Conservation (phyloP, 1,140 invertebrate genomes). For the Zeugodacus cucurbitae region DNA sequence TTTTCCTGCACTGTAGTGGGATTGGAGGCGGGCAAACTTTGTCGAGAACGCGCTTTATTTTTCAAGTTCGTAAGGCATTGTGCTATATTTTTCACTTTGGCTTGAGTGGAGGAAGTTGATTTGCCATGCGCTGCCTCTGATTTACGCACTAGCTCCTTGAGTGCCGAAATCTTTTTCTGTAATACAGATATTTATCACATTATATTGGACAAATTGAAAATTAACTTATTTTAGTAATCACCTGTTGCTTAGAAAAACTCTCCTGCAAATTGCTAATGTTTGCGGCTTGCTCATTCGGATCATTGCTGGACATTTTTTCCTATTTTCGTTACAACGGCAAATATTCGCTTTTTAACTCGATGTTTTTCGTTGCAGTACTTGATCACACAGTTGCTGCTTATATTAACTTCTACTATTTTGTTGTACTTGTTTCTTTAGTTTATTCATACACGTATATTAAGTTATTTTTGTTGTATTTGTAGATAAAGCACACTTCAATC, state of each 20-base stretch:
- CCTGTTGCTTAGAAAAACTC: constrained; percentile 46
- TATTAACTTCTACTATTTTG: background rate
- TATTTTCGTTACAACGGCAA: background rate
- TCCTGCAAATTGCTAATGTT: constrained; percentile 46
- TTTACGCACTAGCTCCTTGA: constrained; percentile 50
- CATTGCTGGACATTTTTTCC: constrained; percentile 45
- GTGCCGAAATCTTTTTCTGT: constrained; percentile 50
- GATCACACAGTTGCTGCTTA: background rate
- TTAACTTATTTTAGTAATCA: constrained; percentile 20
- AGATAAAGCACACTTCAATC: background rate
- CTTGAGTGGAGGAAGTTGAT: constrained; percentile 47
- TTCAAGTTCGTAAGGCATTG: constrained; percentile 47
- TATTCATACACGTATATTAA: background rate
- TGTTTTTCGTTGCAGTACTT: background rate
- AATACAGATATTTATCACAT: background rate
- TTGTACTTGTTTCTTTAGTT: background rate
- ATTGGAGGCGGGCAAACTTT: constrained; percentile 10
- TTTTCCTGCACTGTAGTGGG: constrained; percentile 28
- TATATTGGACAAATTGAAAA: background rate
- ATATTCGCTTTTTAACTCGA: background rate
- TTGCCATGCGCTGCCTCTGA: constrained; percentile 47
- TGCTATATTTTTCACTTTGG: constrained; percentile 50
- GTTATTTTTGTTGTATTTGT: background rate
- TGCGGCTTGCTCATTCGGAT: constrained; percentile 13
- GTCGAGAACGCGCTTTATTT: constrained; percentile 44